A percentile compares a stretch with the other conserved stretches of the same genome.
Evolutionary conservation across 2,113 vertebrate species (phyloP).

Genomic region (Zonotrichia leucophrys): DNA sequence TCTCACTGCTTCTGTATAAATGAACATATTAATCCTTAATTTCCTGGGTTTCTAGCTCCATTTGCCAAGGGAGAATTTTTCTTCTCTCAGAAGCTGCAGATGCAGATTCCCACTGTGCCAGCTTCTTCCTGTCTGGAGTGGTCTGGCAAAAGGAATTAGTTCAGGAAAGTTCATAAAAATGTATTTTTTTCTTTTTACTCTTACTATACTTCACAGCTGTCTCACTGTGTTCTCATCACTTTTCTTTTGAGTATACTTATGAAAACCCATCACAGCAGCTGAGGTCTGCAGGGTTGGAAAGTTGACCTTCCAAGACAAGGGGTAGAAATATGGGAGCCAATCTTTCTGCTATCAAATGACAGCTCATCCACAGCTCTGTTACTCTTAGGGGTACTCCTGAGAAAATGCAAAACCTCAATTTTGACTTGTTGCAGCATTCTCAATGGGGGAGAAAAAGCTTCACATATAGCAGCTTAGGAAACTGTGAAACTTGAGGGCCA

Average conservation of each 20-base stretch:
- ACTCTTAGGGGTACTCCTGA: neutral
- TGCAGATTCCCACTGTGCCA: slow-evolving; percentile 2
- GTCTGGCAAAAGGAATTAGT: slow-evolving; percentile 21
- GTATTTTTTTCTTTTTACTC: neutral
- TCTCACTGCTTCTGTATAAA: slow-evolving; percentile 49
- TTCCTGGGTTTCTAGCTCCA: slow-evolving; percentile 44
- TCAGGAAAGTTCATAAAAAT: slow-evolving; percentile 29
- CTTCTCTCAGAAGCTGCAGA: slow-evolving; percentile 40
- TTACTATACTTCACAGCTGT: neutral
- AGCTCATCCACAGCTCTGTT: neutral
- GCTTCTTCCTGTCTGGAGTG: slow-evolving; percentile 25
- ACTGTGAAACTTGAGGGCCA: neutral
- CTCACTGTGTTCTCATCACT: neutral
- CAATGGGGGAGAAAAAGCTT: neutral
- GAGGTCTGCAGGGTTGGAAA: neutral
- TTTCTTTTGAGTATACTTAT: neutral
- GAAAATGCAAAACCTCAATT: neutral
- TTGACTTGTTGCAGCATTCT: neutral
- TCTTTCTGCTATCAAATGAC: neutral
- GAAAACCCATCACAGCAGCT: neutral
- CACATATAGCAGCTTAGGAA: neutral
- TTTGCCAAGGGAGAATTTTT: slow-evolving; percentile 39
- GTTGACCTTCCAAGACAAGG: neutral
- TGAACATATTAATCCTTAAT: slow-evolving; percentile 67
- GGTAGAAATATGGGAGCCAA: neutral